Evolutionary conservation across 1,140 invertebrate genomes (phyloP).

Genomic region (Leptoteleia sp.): DNA sequence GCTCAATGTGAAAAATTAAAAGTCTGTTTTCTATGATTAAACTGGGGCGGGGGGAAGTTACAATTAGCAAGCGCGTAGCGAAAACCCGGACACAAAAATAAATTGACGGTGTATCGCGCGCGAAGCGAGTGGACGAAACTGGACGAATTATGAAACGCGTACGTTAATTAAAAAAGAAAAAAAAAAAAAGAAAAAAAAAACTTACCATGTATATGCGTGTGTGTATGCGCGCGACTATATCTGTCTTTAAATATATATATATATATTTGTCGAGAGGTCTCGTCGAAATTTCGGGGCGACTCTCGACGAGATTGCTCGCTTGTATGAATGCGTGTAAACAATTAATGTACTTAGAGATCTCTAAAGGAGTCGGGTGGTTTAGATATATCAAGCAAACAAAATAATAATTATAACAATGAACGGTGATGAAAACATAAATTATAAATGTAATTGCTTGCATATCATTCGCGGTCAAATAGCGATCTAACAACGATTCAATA

Average conservation of each 20-base stretch:
- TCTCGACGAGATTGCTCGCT: not conserved
- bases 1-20: constrained; percentile 75
- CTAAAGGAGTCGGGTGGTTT: constrained; percentile 28
- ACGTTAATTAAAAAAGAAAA: constrained; percentile 15
- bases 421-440: constrained; percentile 15
- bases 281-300: constrained; percentile 8
- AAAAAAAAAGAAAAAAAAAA: no score
- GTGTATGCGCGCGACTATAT: not conserved
- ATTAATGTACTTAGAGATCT: constrained; percentile 58
- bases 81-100: constrained; percentile 17
- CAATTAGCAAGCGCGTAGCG: constrained; percentile 30
- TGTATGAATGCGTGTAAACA: constrained; percentile 10
- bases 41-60: constrained; percentile 44
- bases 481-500: constrained; percentile 55
- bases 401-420: constrained; percentile 20
- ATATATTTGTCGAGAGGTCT: not conserved
- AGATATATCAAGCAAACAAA: constrained; percentile 6
- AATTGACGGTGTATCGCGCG: constrained; percentile 26
- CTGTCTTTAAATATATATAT: no score
- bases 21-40: constrained; percentile 72
- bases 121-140: constrained; percentile 49
- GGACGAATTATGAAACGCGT: constrained; percentile 50
- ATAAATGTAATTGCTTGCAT: constrained; percentile 64
- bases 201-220: constrained; percentile 17
- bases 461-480: constrained; percentile 66